These are phyloP conservation scores for Brachyptera putata DNA, from an alignment of 2,888 invertebrate genomes.

Conservation along the genomic window DNA sequence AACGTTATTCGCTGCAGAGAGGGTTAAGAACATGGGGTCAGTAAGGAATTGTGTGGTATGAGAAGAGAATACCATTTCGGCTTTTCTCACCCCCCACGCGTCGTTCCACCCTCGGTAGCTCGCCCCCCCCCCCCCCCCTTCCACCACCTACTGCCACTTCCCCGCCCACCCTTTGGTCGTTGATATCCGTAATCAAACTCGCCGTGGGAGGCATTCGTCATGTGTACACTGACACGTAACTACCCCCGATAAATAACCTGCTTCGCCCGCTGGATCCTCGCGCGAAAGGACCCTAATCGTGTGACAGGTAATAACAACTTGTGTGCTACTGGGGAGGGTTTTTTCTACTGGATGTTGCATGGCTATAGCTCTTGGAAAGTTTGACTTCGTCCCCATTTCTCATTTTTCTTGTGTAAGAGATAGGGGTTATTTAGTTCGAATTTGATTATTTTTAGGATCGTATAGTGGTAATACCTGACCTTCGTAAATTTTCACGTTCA, in stretches of 20 bases:
- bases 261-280: not conserved
- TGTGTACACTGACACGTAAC: slow-evolving; percentile 1
- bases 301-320: slow-evolving; percentile 9
- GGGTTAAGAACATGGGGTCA: too few species aligned
- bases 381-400: not conserved
- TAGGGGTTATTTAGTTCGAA: too few species aligned
- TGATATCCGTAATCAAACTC: slow-evolving; percentile 13
- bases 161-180: not conserved
- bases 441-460: too few species aligned
- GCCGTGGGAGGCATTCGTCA: slow-evolving; percentile 20
- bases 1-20: too few species aligned
- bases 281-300: not conserved
- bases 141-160: not conserved
- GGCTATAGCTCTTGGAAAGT: not conserved
- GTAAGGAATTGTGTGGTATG: too few species aligned
- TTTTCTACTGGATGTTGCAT: not conserved
- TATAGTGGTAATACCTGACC: too few species aligned
- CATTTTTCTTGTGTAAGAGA: too few species aligned
- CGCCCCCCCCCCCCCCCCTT: too few species aligned
- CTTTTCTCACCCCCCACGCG: not conserved
- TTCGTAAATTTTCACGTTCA: too few species aligned
- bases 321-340: not conserved
- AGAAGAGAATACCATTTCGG: not conserved
- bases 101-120: not conserved
- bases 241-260: slow-evolving; percentile 8